Conservation (phyloP, 2,797 vertebrate genomes). For the Halcyon badia region DNA sequence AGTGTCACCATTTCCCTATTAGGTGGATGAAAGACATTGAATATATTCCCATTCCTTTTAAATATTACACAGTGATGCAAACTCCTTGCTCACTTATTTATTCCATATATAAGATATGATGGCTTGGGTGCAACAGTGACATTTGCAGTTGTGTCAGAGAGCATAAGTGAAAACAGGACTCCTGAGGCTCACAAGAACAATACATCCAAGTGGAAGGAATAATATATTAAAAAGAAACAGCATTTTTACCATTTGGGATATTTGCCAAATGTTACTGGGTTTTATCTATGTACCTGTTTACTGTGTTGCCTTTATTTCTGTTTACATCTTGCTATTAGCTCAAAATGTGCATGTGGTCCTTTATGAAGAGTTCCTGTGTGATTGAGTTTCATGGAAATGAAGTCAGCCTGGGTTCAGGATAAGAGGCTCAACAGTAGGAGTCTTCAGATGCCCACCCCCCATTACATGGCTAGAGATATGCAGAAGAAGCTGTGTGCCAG, state of each 20-base stretch:
- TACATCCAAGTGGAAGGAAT: neutral
- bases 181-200: neutral
- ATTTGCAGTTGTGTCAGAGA: neutral
- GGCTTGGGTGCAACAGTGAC: accelerated
- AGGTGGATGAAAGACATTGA: neutral
- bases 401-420: neutral
- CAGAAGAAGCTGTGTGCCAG: neutral
- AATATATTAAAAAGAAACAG: neutral
- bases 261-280: accelerated
- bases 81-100: neutral
- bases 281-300: neutral
- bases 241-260: neutral
- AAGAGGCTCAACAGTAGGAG: neutral
- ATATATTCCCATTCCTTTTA: neutral
- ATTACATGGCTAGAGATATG: neutral
- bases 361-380: neutral
- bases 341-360: accelerated
- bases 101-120: neutral
- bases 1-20: neutral
- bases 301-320: neutral
- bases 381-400: neutral
- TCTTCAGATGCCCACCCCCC: neutral
- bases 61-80: neutral
- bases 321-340: neutral
- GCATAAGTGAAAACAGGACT: neutral